Evolutionary conservation across 2,888 invertebrate species (phyloP).

Genomic region (Platycheirus albimanus): DNA sequence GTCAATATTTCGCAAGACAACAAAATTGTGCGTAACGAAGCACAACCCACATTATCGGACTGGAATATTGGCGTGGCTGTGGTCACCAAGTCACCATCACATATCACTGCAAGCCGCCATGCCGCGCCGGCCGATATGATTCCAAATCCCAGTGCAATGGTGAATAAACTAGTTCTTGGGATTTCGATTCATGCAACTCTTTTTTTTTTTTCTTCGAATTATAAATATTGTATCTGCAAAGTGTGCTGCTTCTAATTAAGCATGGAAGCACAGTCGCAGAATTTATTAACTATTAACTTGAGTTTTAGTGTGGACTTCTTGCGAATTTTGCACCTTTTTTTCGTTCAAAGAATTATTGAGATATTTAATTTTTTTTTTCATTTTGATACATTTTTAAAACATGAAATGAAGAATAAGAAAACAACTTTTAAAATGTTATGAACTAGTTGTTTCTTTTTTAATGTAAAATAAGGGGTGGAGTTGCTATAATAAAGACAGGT

Average conservation of each 20-base stretch:
- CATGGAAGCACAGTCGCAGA: constrained; percentile 43
- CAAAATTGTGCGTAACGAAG: constrained; percentile 60
- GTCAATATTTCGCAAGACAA: constrained; percentile 36
- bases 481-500: constrained; percentile 18
- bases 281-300: constrained; percentile 55
- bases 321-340: constrained; percentile 3
- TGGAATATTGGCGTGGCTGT: constrained; percentile 57
- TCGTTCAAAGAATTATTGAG: background rate
- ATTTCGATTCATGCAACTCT: constrained; percentile 27
- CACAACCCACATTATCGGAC: constrained; percentile 46
- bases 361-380: constrained; percentile 2
- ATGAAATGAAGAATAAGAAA: constrained; percentile 39
- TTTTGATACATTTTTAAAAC: constrained; percentile 17
- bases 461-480: constrained; percentile 28
- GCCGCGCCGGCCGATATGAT: too few relatives aligned
- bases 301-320: constrained; percentile 20
- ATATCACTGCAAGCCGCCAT: too few relatives aligned
- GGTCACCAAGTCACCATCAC: constrained; percentile 27
- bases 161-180: constrained; percentile 52
- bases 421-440: constrained; percentile 60
- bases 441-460: background rate
- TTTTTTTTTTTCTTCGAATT: constrained; percentile 15
- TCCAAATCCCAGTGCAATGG: constrained; percentile 11
- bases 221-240: constrained; percentile 33
- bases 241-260: constrained; percentile 67